Conservation (phyloP, 2,797 vertebrate genomes). For the Takifugu rubripes region DNA sequence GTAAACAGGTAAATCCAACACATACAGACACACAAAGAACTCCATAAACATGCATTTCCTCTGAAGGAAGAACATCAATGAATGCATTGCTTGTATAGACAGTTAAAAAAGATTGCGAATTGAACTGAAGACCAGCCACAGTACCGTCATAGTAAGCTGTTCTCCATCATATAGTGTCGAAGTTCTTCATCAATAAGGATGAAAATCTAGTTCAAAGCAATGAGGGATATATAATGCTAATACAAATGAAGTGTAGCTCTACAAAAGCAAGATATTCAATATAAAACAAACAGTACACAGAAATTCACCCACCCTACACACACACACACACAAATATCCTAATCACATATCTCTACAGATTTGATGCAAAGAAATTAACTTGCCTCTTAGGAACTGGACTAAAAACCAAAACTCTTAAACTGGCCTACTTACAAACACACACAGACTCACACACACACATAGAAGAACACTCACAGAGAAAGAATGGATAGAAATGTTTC, state of each 20-base stretch:
- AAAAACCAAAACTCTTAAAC: conserved; percentile 55
- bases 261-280: conserved; percentile 48
- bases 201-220: conserved; percentile 17
- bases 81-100: conserved; percentile 53
- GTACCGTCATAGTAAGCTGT: conserved; percentile 64
- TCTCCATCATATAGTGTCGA: conserved; percentile 5
- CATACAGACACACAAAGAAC: conserved; percentile 5
- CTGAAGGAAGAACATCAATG: conserved; percentile 32
- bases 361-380: conserved; percentile 68
- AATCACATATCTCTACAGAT: conserved; percentile 59
- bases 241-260: conserved; percentile 17
- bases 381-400: conserved; percentile 60
- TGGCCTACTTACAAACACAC: conserved; percentile 55
- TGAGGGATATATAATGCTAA: conserved; percentile 3
- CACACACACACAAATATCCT: conserved; percentile 41
- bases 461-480: neutral
- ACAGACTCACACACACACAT: conserved; percentile 12
- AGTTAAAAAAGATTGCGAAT: conserved; percentile 67
- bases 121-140: conserved; percentile 55
- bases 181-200: conserved; percentile 10
- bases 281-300: conserved; percentile 33
- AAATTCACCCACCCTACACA: conserved; percentile 4
- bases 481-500: conserved; percentile 8
- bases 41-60: conserved; percentile 27
- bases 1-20: neutral